These are phyloP conservation scores for Drosophila buzzatii DNA, from an alignment of 2,888 invertebrate genomes.

Conservation along the genomic window DNA sequence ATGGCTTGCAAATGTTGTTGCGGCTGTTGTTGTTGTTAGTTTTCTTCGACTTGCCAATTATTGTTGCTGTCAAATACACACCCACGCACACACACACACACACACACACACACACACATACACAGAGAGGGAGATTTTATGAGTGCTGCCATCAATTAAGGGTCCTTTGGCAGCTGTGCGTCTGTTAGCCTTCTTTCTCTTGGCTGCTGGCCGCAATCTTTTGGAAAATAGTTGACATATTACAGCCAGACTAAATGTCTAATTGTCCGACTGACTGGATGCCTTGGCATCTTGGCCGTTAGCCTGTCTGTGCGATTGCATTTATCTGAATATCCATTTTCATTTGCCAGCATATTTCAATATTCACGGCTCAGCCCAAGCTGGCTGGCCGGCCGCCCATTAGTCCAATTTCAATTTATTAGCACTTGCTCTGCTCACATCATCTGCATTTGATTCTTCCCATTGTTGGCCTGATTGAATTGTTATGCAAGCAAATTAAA, in stretches of 20 bases:
- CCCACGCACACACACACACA: constrained; percentile 1
- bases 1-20: constrained; percentile 18
- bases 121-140: not conserved
- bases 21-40: constrained; percentile 21
- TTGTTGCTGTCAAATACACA: constrained; percentile 30
- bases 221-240: constrained; percentile 32
- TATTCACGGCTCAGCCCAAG: constrained; percentile 10
- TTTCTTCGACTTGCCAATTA: constrained; percentile 40
- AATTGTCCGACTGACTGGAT: constrained; percentile 15
- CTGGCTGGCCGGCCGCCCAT: not conserved
- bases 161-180: constrained; percentile 6
- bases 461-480: constrained; percentile 51
- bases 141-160: constrained; percentile 60
- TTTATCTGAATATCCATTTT: constrained; percentile 19
- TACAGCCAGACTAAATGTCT: constrained; percentile 9
- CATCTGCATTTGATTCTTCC: not conserved
- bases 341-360: constrained; percentile 22
- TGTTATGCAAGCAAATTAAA: constrained; percentile 63
- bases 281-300: constrained; percentile 6
- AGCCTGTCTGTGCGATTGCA: constrained; percentile 19
- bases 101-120: not conserved
- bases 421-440: not conserved
- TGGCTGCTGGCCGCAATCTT: not conserved
- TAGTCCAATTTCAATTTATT: not conserved
- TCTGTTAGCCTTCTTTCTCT: not conserved